Evolutionary conservation across 1,140 invertebrate species (phyloP), one percentile per base, ranked within the genome.

Genomic region (Aphelenchoides fujianensis): DNA sequence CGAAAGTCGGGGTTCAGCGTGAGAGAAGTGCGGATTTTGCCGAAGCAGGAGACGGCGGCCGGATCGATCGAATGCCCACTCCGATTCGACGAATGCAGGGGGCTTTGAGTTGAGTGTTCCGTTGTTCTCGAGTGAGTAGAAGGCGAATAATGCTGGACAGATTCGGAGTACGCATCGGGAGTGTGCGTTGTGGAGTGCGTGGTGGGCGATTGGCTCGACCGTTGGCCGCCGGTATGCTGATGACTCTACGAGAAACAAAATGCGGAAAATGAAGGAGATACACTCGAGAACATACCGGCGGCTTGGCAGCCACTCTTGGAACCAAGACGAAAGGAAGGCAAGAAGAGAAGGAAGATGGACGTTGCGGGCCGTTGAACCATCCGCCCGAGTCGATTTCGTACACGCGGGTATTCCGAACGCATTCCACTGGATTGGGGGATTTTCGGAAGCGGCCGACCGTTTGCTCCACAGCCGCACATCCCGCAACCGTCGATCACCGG

Each of bases 1-100:
- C 72, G 34, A 27, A 76, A 68, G 16, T 74, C 54, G 48, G 72
- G 48, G 31, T 72, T 74, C n/a, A 72, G 28, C 2, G 41, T 68
- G 12, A 63, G 23, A 16, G 71, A 69, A n/a, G 55, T 32, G 16
- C 72, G 73, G 9, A 72, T 75, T 41, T 72, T 72, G 5, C 61
- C 73, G 32, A 72, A 72, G 32, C 71, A 74, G 16, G 28, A 68
- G 23, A 23, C 12, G 23, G 23, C 12, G 41, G 12, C 41, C 23
- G 12, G 41, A 12, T 48, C 41, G 23, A 23, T 23, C 12, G 41
- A 12, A 48, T 48, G 41, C 12, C 41, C 23, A n/a, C n/a, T n/a
- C n/a, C n/a, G n/a, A n/a, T n/a, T n/a, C n/a, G n/a, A n/a, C 41
- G 23, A 48, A 48, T 48, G 12, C 12, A 48, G 23, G 41, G 12